phyloP scores from a whole-genome alignment of 2,888 invertebrate genomes.

The Biston stratarius region DNA sequence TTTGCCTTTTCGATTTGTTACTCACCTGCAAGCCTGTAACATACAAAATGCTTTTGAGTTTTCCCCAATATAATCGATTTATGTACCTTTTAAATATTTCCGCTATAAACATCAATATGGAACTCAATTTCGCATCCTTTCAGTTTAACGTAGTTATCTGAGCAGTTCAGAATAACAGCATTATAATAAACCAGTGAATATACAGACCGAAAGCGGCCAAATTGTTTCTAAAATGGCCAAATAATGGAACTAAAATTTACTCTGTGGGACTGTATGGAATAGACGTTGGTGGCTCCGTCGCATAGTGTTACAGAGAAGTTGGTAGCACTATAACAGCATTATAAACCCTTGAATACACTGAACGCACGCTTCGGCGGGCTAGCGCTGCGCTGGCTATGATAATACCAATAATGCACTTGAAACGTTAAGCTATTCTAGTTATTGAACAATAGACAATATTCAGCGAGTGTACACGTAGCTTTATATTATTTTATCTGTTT shows the following conservation, averaged over 20 bases:
- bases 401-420: slow-evolving; percentile 58
- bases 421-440: slow-evolving; percentile 53
- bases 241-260: neutral
- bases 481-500: neutral
- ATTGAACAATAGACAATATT: slow-evolving; percentile 55
- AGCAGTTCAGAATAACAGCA: slow-evolving; percentile 15
- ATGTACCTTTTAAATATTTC: neutral
- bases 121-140: slow-evolving; percentile 9
- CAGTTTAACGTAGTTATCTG: slow-evolving; percentile 17
- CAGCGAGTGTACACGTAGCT: slow-evolving; percentile 35
- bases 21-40: too few relatives aligned
- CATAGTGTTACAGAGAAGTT: neutral
- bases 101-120: neutral
- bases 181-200: slow-evolving; percentile 25
- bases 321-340: neutral
- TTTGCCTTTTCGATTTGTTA: too few relatives aligned
- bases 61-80: neutral
- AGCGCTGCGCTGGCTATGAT: slow-evolving; percentile 56
- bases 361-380: slow-evolving; percentile 51
- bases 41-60: neutral
- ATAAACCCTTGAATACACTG: slow-evolving; percentile 23
- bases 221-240: neutral
- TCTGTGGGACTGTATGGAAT: neutral
- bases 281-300: neutral
- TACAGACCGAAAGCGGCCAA: neutral